Percentiles rank a stretch among this genome's conserved stretches.
Evolutionary conservation across 2,797 vertebrate species (phyloP).

Genomic region (Sylvilagus floridanus): DNA sequence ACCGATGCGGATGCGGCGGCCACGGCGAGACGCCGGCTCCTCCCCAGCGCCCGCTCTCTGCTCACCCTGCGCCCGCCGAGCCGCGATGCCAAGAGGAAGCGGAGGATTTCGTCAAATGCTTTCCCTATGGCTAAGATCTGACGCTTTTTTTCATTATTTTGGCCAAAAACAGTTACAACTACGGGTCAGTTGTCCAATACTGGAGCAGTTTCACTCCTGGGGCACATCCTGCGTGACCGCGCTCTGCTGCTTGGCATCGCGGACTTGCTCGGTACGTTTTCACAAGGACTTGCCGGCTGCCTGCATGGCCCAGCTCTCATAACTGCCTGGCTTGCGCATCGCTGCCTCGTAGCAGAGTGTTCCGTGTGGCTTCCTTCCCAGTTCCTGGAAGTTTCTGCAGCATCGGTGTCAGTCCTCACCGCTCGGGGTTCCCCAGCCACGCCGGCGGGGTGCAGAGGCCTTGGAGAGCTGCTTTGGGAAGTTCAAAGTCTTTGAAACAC

Average conservation of each 20-base stretch:
- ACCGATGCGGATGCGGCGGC: too few relatives aligned
- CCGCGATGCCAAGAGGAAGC: neutral
- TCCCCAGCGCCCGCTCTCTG: too few relatives aligned
- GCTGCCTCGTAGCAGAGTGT: neutral
- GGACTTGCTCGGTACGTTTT: neutral
- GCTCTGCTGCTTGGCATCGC: neutral
- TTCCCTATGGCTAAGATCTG: neutral
- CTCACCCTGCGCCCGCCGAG: neutral
- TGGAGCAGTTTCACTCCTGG: neutral
- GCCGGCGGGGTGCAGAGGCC: fast-evolving
- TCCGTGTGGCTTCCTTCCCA: neutral
- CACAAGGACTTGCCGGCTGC: neutral
- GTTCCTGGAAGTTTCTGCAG: neutral
- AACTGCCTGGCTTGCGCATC: neutral
- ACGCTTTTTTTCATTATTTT: neutral
- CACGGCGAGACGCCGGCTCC: too few relatives aligned
- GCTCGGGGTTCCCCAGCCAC: neutral
- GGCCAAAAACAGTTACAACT: neutral
- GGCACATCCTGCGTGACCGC: neutral
- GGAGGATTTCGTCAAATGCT: neutral
- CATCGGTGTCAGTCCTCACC: too few relatives aligned
- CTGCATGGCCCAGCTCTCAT: neutral
- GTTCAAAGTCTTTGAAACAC: neutral
- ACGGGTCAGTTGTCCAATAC: neutral
- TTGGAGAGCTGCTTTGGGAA: neutral